Percentiles rank a stretch among this genome's conserved stretches.
These are phyloP conservation scores for Cephus pulcher DNA, from an alignment of 2,888 invertebrate species.

Conservation along the genomic window DNA sequence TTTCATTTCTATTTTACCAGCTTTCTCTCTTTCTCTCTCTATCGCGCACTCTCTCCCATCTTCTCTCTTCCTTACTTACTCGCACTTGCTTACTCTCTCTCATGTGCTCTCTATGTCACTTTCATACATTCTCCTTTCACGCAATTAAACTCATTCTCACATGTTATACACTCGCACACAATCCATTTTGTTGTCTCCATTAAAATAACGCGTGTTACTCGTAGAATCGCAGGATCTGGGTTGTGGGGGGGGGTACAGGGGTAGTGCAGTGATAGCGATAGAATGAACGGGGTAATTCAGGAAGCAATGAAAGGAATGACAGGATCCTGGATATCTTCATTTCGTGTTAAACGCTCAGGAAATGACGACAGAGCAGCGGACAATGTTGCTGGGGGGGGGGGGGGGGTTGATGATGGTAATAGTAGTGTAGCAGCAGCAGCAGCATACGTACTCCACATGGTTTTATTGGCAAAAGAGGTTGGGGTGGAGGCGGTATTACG, in stretches of 20 bases:
- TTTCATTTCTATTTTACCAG: conserved; percentile 32
- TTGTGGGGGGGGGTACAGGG: neutral
- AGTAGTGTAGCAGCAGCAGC: conserved; percentile 28
- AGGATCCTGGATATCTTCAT: neutral
- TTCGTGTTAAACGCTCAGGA: neutral
- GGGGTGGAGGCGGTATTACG: conserved; percentile 16
- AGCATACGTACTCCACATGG: neutral
- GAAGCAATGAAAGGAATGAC: neutral
- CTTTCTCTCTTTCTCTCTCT: conserved; percentile 11
- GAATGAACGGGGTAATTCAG: neutral
- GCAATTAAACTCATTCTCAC: conserved; percentile 29
- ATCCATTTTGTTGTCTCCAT: neutral
- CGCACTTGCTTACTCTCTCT: conserved; percentile 58
- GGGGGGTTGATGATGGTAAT: conserved; percentile 18
- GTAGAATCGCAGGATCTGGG: neutral
- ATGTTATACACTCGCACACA: conserved; percentile 14
- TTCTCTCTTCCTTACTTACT: neutral
- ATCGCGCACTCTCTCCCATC: neutral
- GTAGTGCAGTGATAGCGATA: neutral
- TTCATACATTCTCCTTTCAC: conserved; percentile 15
- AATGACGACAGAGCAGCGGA: neutral
- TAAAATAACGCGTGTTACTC: neutral
- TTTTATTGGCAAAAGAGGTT: conserved; percentile 16
- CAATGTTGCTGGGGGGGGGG: conserved; percentile 44
- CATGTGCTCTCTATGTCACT: neutral